Percentiles rank a stretch among this genome's conserved stretches.
phyloP scores from a whole-genome alignment of 2,888 invertebrate species.

The Limulus polyphemus region DNA sequence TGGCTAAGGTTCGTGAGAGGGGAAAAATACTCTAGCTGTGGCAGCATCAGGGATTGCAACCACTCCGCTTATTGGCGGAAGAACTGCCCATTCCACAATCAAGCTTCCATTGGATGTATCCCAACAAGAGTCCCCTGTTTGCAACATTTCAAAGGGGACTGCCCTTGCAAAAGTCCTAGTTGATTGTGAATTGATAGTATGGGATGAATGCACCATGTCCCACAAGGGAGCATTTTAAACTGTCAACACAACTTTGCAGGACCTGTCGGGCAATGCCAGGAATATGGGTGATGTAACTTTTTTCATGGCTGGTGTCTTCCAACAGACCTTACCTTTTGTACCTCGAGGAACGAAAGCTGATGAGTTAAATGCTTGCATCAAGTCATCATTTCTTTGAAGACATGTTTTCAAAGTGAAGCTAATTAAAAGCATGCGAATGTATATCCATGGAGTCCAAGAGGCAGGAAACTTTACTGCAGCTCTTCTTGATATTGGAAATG shows the following conservation, averaged over 20 bases:
- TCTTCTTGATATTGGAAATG: slow-evolving; percentile 10
- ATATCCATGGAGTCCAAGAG: slow-evolving; percentile 9
- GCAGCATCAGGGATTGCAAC: no score
- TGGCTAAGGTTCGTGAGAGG: no score
- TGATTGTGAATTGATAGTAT: slow-evolving; percentile 30
- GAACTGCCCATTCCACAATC: no score
- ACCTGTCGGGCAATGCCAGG: slow-evolving; percentile 3
- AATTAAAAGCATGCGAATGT: slow-evolving; percentile 20
- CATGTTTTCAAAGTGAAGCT: slow-evolving; percentile 13
- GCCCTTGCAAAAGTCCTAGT: not conserved
- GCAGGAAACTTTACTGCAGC: slow-evolving; percentile 10
- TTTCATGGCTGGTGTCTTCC: slow-evolving; percentile 27
- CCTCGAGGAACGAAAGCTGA: slow-evolving; percentile 20
- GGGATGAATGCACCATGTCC: slow-evolving; percentile 35
- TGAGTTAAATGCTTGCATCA: slow-evolving; percentile 27
- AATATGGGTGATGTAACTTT: slow-evolving; percentile 21
- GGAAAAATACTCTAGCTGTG: no score
- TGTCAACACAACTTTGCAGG: slow-evolving; percentile 31
- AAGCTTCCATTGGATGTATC: no score
- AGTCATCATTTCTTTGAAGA: slow-evolving; percentile 25
- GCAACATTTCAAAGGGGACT: slow-evolving; percentile 31
- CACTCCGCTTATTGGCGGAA: no score
- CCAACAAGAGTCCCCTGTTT: slow-evolving; percentile 29
- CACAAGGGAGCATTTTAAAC: slow-evolving; percentile 22
- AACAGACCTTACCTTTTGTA: slow-evolving; percentile 27